These are phyloP conservation scores for Rhagonycha lutea DNA, from an alignment of 2,888 invertebrate species.

Conservation along the genomic window DNA sequence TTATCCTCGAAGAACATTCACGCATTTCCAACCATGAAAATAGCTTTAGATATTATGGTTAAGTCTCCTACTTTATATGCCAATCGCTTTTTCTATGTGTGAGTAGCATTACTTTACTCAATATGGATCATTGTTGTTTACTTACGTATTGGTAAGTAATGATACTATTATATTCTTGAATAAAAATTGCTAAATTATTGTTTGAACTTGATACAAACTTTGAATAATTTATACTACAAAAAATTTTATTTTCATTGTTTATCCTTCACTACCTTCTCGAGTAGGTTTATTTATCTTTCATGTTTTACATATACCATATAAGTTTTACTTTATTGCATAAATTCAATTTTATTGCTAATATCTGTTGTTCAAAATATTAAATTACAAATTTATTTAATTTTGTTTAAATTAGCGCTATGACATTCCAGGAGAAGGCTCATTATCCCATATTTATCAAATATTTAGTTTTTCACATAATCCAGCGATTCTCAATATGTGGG, in stretches of 20 bases:
- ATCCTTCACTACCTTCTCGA: neutral
- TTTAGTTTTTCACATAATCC: too few relatives aligned
- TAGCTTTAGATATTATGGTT: slow-evolving; percentile 20
- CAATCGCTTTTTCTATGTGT: slow-evolving; percentile 21
- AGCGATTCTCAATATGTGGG: too few relatives aligned
- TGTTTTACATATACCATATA: neutral
- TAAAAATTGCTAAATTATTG: slow-evolving; percentile 22
- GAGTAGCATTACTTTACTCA: slow-evolving; percentile 9
- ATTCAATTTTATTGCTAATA: neutral
- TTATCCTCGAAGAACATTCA: slow-evolving; percentile 20
- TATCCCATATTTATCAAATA: neutral
- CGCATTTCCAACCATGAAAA: slow-evolving; percentile 21
- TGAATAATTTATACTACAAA: slow-evolving; percentile 34
- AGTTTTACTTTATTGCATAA: neutral
- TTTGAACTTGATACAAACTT: slow-evolving; percentile 12
- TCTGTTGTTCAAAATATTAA: neutral
- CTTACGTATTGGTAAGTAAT: slow-evolving; percentile 20
- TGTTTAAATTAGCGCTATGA: neutral
- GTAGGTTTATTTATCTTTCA: neutral
- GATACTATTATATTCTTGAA: slow-evolving; percentile 17
- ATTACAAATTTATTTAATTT: neutral
- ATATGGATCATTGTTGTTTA: slow-evolving; percentile 22
- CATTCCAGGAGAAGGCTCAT: neutral
- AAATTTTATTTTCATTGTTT: neutral
- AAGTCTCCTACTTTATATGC: slow-evolving; percentile 21